Evolutionary conservation across 2,113 vertebrate genomes (phyloP), one percentile per base, ranked within the genome.

Genomic region (Tragelaphus buxtoni): DNA sequence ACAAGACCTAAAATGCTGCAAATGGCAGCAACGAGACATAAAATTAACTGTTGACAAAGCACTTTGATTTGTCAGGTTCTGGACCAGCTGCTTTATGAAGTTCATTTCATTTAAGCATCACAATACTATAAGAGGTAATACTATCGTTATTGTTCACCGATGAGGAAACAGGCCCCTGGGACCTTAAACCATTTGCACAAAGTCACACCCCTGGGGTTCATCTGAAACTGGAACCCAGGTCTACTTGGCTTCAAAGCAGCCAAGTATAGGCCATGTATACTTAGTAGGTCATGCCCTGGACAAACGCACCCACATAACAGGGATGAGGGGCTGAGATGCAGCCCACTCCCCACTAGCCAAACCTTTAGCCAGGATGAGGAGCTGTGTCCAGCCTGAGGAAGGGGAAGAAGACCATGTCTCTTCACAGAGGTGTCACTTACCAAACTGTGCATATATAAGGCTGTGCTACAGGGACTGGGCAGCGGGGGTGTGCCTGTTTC

Each of bases 1-100:
- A 77, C 11, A 39, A 65, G 30, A 89, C 13, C 58, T 20, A 82
- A 89, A 89, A 82, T 51, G 69, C 39, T 74, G 69, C 39, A 74
- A 42, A 42, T 26, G 22, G 69, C 69, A 74, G 22, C 0, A 26
- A 77, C 4, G 22, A 76, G 49, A 69, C 20, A 81, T 12, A 82
- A 89, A 86, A 85, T 63, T n/a, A 88, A 80, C 53, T 51, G 45
- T 55, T 93, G 88, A n/a, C 30, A 53, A 81, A 91, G 61, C 26
- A 28, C 47, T 51, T 80, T 55, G 39, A 81, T 22, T 72, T 88
- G 47, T 63, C 63, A 65, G 60, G 76, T 39, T 12, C 74, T 65
- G 58, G 72, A 30, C 47, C 5, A 80, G 51, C 0, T 77, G 51
- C 39, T 86, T 51, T 77, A 77, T 61, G 18, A 51, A 91, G 47